Base-by-base conservation (phyloP, 1,140 invertebrate species). In the Plutomurus gul region DNA sequence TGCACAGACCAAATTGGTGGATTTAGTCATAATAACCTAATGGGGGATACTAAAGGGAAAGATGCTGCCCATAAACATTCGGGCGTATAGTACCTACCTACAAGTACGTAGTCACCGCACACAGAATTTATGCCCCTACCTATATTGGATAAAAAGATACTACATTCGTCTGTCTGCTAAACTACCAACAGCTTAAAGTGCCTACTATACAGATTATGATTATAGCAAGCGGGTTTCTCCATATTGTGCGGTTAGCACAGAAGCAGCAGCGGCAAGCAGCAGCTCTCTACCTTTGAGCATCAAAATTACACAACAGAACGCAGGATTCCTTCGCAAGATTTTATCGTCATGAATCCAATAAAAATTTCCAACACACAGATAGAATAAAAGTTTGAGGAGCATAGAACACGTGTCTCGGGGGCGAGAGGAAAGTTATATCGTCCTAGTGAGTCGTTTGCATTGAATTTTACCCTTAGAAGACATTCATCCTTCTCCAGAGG, bases 1-100 rank as follows among this genome's bases (percentile, higher is more conserved):
- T 43, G 39, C 7, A 13, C 7, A n/a, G 39, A 10, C n/a, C 56
- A 65, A 65, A 65, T 65, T 65, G 56, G 56, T 65, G 56, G 56
- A 25, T 65, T 65, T 65, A 65, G 36, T 65, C 56, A 65, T 65
- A 65, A 65, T 65, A 65, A 65, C 56, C 56, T 65, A 65, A 65
- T 65, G 56, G 56, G 51, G 56, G 56, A 65, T 65, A 65, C 36
- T 65, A 65, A 65, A 30, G 56, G 56, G 56, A 65, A 65, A 65
- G 56, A 65, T 65, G 56, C 30, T 25, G 56, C 56, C 36, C 56
- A 36, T 65, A 65, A 65, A 65, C 25, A 65, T 65, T 30, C 56
- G 56, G n/a, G 18, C 11, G 13, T 30, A 8, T 43, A 43, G 2
- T 43, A 43, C n/a, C 39, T 8, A 10, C 2, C 39, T 43, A 10